Evolutionary conservation across 2,113 vertebrate genomes (phyloP), one percentile per base, ranked within the genome.

Genomic region (Syngnathoides biaculeatus): DNA sequence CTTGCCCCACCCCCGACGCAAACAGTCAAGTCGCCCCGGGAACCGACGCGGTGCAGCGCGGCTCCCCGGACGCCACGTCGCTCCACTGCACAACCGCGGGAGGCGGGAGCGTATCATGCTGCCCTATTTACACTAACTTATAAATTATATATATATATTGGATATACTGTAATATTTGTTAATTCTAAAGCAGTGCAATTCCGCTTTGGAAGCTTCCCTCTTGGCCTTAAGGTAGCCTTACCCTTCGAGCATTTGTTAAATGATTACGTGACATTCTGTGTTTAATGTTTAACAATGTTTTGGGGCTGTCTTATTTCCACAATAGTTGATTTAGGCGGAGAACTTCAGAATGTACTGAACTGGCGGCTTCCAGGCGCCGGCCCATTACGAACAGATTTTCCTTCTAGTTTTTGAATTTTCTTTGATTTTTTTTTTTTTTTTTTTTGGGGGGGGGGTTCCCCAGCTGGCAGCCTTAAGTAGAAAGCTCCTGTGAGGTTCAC

Each of bases 191-290:
- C 71, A 38, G 72, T 73, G 66, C 68, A 73, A n/a, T 69, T 77
- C 63, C 57, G 66, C 69, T 69, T 58, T 43, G 67, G 67, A 60
- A 53, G 67, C 47, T 74, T 62, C 64, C 61, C 45, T 75, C 75
- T 67, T 80, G 88, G 84, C 85, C 87, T 88, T 5, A 86, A 82
- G 64, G 77, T 86, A 77, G 86, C 79, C 50, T 50, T 62, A 48
- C 15, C 8, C 35, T 74, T 69, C 60, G 71, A 79, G 45, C 56
- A 20, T 68, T 68, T 66, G 61, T 43, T 58, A 52, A 40, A n/a
- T 22, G 20, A 62, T 60, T 60, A 39, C 10, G 24, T 27, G 53
- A 56, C 24, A 56, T 30, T 30, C 26, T 17, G 19, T n/a, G 38
- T 40, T 61, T 15, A n/a, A 61, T 42, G 38, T 40, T 61, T 22